A percentile compares a stretch with the other conserved stretches of the same genome.
phyloP scores from a whole-genome alignment of 2,888 invertebrate species.

The Pristionchus exspectatus region DNA sequence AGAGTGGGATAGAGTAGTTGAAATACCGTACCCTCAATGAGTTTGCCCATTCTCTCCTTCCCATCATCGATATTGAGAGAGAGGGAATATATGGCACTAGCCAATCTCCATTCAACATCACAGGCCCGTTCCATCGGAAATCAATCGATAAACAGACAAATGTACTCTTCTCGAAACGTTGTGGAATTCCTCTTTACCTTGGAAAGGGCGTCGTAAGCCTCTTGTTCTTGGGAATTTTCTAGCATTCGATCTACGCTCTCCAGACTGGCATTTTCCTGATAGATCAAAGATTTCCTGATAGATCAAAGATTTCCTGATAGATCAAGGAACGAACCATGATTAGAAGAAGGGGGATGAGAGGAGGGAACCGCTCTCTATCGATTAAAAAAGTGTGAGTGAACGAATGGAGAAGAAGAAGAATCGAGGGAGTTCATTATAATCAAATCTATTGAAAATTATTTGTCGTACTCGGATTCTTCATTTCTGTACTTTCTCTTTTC shows the following conservation, averaged over 20 bases:
- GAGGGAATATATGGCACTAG: slow-evolving; percentile 44
- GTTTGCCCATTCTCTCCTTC: slow-evolving; percentile 3
- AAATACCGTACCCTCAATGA: slow-evolving; percentile 35
- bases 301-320: too few relatives aligned
- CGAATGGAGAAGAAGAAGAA: background rate
- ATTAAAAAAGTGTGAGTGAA: slow-evolving; percentile 13
- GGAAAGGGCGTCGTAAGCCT: slow-evolving; percentile 7
- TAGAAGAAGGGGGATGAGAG: background rate
- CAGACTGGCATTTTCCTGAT: slow-evolving; percentile 5
- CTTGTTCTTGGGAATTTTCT: background rate
- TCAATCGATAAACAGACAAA: background rate
- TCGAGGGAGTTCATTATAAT: background rate
- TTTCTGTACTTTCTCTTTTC: too few relatives aligned
- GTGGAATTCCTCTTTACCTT: background rate
- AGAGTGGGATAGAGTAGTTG: background rate
- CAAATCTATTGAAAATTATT: too few relatives aligned
- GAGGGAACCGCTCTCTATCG: background rate
- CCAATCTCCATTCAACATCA: slow-evolving; percentile 50
- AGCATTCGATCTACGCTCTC: background rate
- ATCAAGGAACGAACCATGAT: background rate
- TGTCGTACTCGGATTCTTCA: too few relatives aligned
- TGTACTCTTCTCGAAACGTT: background rate
- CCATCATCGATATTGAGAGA: slow-evolving; percentile 9
- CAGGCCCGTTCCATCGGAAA: too few relatives aligned
- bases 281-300: background rate